Evolutionary conservation across 2,888 invertebrate species (phyloP), one percentile per base, ranked within the genome.

Genomic region (Drosophila kokeensis): DNA sequence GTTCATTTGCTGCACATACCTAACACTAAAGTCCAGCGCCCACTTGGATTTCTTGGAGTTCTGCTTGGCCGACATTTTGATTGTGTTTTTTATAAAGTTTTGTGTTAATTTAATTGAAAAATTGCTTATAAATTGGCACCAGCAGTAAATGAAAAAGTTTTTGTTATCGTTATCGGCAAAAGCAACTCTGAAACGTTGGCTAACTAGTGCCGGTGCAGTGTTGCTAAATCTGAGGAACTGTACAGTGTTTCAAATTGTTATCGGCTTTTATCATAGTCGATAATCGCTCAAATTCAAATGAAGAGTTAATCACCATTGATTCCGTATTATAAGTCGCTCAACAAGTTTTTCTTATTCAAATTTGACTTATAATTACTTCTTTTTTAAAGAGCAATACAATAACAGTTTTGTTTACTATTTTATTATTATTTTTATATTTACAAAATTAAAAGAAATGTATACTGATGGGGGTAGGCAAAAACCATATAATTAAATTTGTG

Each of bases 1-100:
- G 15, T 30, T 2, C 4, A 15, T 21, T 42, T 18, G 0, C 5
- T 29, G 18, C 10, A 24, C 93, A 92, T 93, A 95, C 95, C 94
- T 95, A 65, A 93, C 93, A 82, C 94, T 95, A 79, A 94, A 95
- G 90, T 95, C 95, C 76, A 95, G 87, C 32, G 95, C 93, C 95
- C 95, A 95, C 91, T 95, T 95, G 68, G 94, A 94, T 91, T 95
- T 95, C 87, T 92, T 93, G 1, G 88, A 83, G 53, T 83, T 79
- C 75, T 91, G 89, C 81, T 93, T 93, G 38, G 92, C 81, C 30
- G 92, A 89, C 93, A 93, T 93, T 59, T 42, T 80, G 27, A 21
- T 21, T n/a, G 29, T 30, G 40, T 42, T 55, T 65, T 64, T 59
- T 32, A 29, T 21, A 10, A 45, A 62, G 24, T 63, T 63, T 57